Base-by-base conservation (phyloP, 2,113 vertebrate genomes). In the Sitta europaea region DNA sequence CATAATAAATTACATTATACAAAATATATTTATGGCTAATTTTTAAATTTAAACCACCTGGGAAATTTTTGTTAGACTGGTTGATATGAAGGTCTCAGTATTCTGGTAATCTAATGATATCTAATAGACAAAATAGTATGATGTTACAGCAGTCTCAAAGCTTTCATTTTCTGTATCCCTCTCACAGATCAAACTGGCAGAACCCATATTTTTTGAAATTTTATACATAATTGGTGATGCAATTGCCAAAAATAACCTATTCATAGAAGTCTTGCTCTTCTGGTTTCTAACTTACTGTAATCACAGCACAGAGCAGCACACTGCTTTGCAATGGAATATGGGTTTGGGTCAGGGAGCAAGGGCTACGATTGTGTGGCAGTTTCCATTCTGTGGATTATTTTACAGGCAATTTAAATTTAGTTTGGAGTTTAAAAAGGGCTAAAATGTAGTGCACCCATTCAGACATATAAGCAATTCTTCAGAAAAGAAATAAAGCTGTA, bases 211-310 rank as follows among this genome's bases (percentile, higher is more conserved):
- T 97, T 95, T 95, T 97, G 94, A 97, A 97, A 97, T 97, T 95
- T 95, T 97, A 97, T 97, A 96, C 97, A 97, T 97, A 98, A 98
- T 97, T 94, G 94, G 96, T 96, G 97, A 97, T 86, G 97, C 87
- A 93, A 95, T 95, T 97, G 97, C 97, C 98, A 98, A 97, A 97
- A 96, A 97, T 98, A 98, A 96, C 93, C 95, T 94, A 95, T 97
- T 97, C 96, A 95, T 92, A 97, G 81, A 97, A 97, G 88, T 85
- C 89, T 96, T 85, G 77, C 89, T 96, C 89, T 97, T 96, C 94
- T 96, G 97, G 96, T 97, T 98, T 98, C 94, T 92, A 97, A 97
- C 96, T 95, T 95, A 96, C 95, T 92, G 81, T 76, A 97, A 97
- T 98, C 97, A 98, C 70, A 29, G 97, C 96, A 88, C 86, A 76